Base-by-base conservation (phyloP, 2,797 vertebrate genomes). In the Novumbra hubbsi region DNA sequence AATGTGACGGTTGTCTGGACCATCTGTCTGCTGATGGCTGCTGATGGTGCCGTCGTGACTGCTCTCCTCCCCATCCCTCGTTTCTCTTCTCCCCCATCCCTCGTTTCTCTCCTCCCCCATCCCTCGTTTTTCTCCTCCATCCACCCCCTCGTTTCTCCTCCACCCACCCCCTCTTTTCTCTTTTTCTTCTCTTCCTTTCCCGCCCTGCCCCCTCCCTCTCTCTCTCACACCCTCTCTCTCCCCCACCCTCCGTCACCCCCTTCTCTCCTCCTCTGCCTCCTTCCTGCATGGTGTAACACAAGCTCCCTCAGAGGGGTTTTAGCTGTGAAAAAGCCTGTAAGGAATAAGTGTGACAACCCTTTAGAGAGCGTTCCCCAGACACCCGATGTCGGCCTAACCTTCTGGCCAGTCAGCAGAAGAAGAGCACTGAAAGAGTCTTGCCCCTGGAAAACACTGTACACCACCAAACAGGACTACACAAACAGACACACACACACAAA, bases 321-420 rank as follows among this genome's bases (percentile, higher is more conserved):
- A 70, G 57, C 27, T 71, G 66, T 72, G 75, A 84, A 64, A 80
- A 73, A 68, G 55, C 70, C 73, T 72, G n/a, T 55, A 52, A 72
- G 16, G 24, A 55, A 24, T 38, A 55, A 50, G 69, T 3, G 74
- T 52, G 55, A 68, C 38, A 30, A 64, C 1, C 17, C 41, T 71
- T 38, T 19, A 68, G 72, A 38, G 52, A 73, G 74, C 16, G 64
- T 17, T 68, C 64, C 78, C 77, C 72, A 80, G 77, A 87, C 74
- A 75, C 75, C 86, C 79, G 68, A 67, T 89, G 86, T 86, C 85
- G 84, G 81, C 65, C 81, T 81, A 78, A 90, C 84, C 85, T 87
- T 85, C 83, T 85, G 84, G 87, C 83, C 78, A 86, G 84, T 86
- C 84, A 88, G 83, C 84, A 89, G 72, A 76, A 68, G n/a, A 34